phyloP scores from a whole-genome alignment of 2,888 invertebrate species.

The Platycnemis pennipes region DNA sequence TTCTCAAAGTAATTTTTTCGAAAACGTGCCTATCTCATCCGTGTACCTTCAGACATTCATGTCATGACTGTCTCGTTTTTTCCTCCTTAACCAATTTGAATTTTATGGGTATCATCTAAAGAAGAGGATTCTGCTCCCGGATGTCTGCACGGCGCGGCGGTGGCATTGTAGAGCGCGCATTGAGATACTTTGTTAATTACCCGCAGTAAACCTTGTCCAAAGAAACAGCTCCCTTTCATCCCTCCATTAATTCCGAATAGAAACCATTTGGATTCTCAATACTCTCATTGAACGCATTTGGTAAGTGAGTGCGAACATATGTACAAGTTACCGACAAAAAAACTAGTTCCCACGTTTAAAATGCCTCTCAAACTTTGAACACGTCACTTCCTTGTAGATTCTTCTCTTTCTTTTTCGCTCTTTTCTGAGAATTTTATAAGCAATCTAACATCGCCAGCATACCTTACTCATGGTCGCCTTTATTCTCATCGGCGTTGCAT shows the following conservation, averaged over 20 bases:
- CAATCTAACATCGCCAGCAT: neutral
- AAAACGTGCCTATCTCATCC: neutral
- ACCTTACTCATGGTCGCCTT: neutral
- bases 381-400: neutral
- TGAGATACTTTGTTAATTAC: neutral
- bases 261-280: neutral
- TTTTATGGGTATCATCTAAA: neutral
- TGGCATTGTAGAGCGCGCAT: neutral
- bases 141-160: neutral
- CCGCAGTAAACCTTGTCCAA: neutral
- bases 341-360: neutral
- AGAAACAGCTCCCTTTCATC: neutral
- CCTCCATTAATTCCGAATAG: neutral
- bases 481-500: neutral
- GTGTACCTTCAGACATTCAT: neutral
- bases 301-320: neutral
- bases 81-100: neutral
- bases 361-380: neutral
- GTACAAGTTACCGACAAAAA: neutral
- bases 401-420: neutral
- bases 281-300: neutral
- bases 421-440: neutral
- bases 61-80: neutral
- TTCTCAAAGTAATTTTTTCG: neutral
- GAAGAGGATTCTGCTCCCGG: neutral